phyloP scores from a whole-genome alignment of 2,888 invertebrate species.

The Hydraecia micacea region DNA sequence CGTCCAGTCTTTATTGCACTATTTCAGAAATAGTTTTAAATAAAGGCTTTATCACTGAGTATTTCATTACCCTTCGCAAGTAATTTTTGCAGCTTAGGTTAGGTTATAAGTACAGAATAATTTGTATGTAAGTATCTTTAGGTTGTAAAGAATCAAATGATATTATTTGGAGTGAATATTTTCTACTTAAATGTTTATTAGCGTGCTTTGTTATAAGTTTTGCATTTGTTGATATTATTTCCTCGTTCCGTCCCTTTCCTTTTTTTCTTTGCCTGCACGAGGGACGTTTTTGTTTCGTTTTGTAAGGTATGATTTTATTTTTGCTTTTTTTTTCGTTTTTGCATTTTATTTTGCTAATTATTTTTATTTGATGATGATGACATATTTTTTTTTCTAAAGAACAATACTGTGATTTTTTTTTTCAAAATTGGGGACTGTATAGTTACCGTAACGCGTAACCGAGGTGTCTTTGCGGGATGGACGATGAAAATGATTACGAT shows the following conservation, averaged over 20 bases:
- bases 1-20: slow-evolving; percentile 84
- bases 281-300: slow-evolving; percentile 81
- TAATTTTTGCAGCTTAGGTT: slow-evolving; percentile 77
- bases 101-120: slow-evolving; percentile 83
- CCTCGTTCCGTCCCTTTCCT: slow-evolving; percentile 82
- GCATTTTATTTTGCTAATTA: slow-evolving; percentile 42
- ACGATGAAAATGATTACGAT: not conserved
- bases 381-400: not conserved
- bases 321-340: slow-evolving; percentile 69
- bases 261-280: slow-evolving; percentile 81
- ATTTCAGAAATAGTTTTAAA: slow-evolving; percentile 86
- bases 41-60: slow-evolving; percentile 79
- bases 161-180: slow-evolving; percentile 78
- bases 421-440: not conserved
- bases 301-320: slow-evolving; percentile 83
- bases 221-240: slow-evolving; percentile 72
- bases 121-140: slow-evolving; percentile 76
- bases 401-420: not conserved
- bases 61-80: slow-evolving; percentile 70
- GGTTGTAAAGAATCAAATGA: slow-evolving; percentile 83
- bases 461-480: not conserved
- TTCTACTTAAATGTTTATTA: slow-evolving; percentile 78
- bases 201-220: slow-evolving; percentile 75
- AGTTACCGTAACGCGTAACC: not conserved
- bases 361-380: slow-evolving; percentile 29